Base-by-base conservation (phyloP, 2,797 vertebrate genomes). In the Erpetoichthys calabaricus region DNA sequence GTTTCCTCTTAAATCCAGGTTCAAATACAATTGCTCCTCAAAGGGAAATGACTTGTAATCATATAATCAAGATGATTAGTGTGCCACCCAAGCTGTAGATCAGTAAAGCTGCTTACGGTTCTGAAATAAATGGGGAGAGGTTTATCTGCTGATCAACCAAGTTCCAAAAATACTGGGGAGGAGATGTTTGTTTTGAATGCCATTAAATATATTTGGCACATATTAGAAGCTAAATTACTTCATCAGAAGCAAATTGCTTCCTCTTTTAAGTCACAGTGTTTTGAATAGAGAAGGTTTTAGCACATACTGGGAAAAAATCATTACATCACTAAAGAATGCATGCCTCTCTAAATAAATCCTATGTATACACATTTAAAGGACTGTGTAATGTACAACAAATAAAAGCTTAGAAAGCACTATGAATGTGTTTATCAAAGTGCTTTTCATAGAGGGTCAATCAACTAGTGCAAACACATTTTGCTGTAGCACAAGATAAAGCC, bases 1-100 rank as follows among this genome's bases (percentile, higher is more conserved):
- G 80, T 76, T 85, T 86, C 82, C 82, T 83, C 73, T 79, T 68
- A 72, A 71, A 77, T 70, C 62, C 77, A 75, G 78, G 78, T 77
- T 76, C 69, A 73, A 75, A 74, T 72, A 75, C 68, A 73, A 64
- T 73, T 71, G 59, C 71, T 72, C 76, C 72, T 74, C 70, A 58
- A 47, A 69, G 60, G 66, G 61, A 62, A 63, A 60, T 70, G 71
- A 70, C 68, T 70, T 73, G 69, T 82, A 82, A 84, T 84, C 74
- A 75, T 70, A 80, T 75, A 80, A 84, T 83, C 80, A 81, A 70
- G 71, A 56, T 82, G 82, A 83, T 84, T 82, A 82, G 74, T 67
- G 43, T 64, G 68, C 81, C 80, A 82, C 81, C 81, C 81, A 84
- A 68, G 73, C 69, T 68, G 74, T 63, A 55, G 64, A 57, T 61